phyloP scores from a whole-genome alignment of 2,797 vertebrate genomes.

The Enteromius anoplus region DNA sequence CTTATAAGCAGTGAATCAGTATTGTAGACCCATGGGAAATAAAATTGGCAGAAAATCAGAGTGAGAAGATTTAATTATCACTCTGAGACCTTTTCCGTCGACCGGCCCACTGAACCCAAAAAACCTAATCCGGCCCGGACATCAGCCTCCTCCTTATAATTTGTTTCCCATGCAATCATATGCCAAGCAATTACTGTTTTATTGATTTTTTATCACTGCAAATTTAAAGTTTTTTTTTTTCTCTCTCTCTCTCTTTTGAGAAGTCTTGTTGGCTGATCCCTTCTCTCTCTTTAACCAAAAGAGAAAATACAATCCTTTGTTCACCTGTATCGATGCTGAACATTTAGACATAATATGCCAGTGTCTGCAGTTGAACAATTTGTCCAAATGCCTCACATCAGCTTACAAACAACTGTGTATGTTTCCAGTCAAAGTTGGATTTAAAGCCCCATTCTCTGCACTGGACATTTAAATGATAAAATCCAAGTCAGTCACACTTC shows the following conservation, averaged over 20 bases:
- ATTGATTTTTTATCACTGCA: conserved; percentile 98
- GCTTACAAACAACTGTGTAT: background rate
- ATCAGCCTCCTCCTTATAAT: conserved; percentile 84
- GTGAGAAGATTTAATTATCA: conserved; percentile 98
- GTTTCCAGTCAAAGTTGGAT: background rate
- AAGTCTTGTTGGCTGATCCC: conserved; percentile 78
- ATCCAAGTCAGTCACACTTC: background rate
- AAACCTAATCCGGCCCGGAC: conserved; percentile 80
- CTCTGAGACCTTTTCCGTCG: conserved; percentile 87
- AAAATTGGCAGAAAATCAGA: conserved; percentile 99
- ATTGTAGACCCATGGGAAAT: conserved; percentile 92
- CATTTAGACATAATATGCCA: background rate
- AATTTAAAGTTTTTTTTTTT: conserved; percentile 84
- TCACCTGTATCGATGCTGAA: background rate
- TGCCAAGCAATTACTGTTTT: conserved; percentile 96
- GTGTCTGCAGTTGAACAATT: background rate
- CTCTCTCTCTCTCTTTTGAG: conserved; percentile 66
- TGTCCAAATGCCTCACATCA: background rate
- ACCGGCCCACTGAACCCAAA: conserved; percentile 76
- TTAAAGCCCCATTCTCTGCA: background rate
- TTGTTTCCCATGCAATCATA: conserved; percentile 88
- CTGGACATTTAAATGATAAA: background rate
- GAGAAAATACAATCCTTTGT: background rate
- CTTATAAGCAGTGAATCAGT: conserved; percentile 86
- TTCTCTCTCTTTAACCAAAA: background rate